A percentile compares a stretch with the other conserved stretches of the same genome.
Evolutionary conservation across 2,888 invertebrate genomes (phyloP).

Genomic region (Protonemura montana): DNA sequence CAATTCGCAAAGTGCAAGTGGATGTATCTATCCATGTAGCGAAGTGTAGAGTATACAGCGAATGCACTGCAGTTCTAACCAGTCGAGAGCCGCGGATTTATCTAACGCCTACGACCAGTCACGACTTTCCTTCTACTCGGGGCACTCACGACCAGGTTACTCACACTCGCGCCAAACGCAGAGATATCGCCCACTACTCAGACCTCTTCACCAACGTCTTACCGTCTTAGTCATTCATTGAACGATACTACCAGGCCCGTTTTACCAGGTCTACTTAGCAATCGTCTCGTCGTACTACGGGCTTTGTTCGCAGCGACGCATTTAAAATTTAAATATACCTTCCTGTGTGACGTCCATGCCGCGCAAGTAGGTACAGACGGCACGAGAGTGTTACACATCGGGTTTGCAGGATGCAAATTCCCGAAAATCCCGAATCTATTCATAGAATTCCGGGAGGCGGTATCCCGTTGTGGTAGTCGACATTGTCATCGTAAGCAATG

Average conservation of each 20-base stretch:
- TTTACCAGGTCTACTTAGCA: neutral
- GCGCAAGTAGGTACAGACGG: neutral
- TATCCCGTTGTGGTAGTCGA: neutral
- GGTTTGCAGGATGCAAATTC: neutral
- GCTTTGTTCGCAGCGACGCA: neutral
- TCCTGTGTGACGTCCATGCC: neutral
- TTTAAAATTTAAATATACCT: neutral
- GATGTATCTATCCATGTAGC: neutral
- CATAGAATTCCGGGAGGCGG: slow-evolving; percentile 8
- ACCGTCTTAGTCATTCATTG: slow-evolving; percentile 5
- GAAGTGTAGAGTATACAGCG: neutral
- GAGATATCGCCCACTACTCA: neutral
- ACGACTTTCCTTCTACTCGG: neutral
- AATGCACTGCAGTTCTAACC: neutral
- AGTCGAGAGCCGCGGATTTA: neutral
- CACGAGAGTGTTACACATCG: neutral
- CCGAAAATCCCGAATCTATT: slow-evolving; percentile 5
- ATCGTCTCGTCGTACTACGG: neutral
- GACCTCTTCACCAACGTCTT: neutral
- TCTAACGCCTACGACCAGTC: neutral
- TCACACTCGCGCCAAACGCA: neutral
- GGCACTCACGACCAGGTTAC: neutral
- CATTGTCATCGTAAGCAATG: slow-evolving; percentile 7
- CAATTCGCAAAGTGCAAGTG: neutral
- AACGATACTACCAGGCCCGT: neutral